Percentiles rank a stretch among this genome's conserved stretches.
These are phyloP conservation scores for Heliornis fulica DNA, from an alignment of 2,113 vertebrate genomes.

Conservation along the genomic window DNA sequence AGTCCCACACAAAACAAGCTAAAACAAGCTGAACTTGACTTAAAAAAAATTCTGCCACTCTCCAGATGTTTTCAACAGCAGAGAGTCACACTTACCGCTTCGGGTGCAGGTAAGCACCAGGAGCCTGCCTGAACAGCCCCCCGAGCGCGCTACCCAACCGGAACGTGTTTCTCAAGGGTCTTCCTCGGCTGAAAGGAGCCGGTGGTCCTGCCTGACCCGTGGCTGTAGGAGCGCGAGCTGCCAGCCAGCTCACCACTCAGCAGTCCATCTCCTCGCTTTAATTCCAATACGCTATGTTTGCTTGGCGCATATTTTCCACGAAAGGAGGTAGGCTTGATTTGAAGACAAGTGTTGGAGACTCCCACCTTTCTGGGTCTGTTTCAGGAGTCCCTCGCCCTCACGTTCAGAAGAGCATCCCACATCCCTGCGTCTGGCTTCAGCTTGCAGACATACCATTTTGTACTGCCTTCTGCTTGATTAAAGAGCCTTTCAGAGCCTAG, in stretches of 20 bases:
- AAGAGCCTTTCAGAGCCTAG: conserved; percentile 38
- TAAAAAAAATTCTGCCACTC: background rate
- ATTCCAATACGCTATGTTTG: background rate
- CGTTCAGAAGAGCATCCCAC: conserved; percentile 9
- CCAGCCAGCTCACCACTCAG: background rate
- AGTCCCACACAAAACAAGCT: background rate
- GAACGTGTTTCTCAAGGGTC: background rate
- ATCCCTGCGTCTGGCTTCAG: background rate
- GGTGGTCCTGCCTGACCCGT: fast-evolving
- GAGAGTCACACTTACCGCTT: background rate
- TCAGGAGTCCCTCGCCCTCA: background rate
- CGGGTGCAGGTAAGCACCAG: fast-evolving
- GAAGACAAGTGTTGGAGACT: background rate
- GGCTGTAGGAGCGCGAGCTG: fast-evolving
- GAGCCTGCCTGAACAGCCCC: background rate
- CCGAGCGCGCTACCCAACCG: fast-evolving
- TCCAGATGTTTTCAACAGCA: background rate
- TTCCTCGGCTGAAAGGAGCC: background rate
- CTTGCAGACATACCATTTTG: conserved; percentile 30
- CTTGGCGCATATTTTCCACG: background rate
- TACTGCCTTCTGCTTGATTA: conserved; percentile 43
- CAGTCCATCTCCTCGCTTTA: background rate
- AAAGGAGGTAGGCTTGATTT: background rate
- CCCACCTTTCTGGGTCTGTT: background rate
- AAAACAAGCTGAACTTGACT: background rate